Conservation (phyloP, 2,888 invertebrate species). For the Drosophila yooni region DNA sequence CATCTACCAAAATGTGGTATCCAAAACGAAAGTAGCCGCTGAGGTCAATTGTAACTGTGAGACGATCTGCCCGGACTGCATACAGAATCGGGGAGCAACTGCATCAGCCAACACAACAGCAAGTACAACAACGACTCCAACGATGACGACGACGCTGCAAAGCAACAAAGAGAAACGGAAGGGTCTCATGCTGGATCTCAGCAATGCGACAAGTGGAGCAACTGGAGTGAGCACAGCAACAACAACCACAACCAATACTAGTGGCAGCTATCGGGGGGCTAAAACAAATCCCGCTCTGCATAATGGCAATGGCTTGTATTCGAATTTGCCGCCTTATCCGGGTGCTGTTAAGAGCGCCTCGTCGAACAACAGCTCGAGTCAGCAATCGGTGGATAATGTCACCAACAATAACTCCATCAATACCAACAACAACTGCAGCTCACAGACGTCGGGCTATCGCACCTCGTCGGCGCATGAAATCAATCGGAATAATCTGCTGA, state of each 20-base stretch:
- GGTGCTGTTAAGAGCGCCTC: slow-evolving; percentile 72
- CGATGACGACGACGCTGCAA: slow-evolving; percentile 14
- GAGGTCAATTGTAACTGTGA: slow-evolving; percentile 75
- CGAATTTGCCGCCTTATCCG: slow-evolving; percentile 78
- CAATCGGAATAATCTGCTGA: slow-evolving; percentile 82
- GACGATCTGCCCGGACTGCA: slow-evolving; percentile 67
- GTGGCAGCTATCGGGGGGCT: slow-evolving; percentile 54
- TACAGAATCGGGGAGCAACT: slow-evolving; percentile 55
- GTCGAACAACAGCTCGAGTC: slow-evolving; percentile 74
- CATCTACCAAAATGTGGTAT: slow-evolving; percentile 73
- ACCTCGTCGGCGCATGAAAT: slow-evolving; percentile 83
- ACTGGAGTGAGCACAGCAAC: slow-evolving; percentile 22
- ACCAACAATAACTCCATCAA: slow-evolving; percentile 74
- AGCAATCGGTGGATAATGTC: slow-evolving; percentile 69
- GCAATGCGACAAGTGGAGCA: slow-evolving; percentile 84
- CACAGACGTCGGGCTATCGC: slow-evolving; percentile 81
- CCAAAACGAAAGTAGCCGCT: slow-evolving; percentile 28
- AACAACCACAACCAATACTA: slow-evolving; percentile 44
- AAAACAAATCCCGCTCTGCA: slow-evolving; percentile 63
- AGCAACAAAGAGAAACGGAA: slow-evolving; percentile 84
- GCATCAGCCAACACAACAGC: not conserved
- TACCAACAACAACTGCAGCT: slow-evolving; percentile 80
- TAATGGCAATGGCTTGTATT: slow-evolving; percentile 82
- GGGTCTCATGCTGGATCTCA: slow-evolving; percentile 88
- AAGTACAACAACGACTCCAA: not conserved